These are phyloP conservation scores for Typhlomys cinereus DNA, from an alignment of 2,113 vertebrate species.

Conservation along the genomic window DNA sequence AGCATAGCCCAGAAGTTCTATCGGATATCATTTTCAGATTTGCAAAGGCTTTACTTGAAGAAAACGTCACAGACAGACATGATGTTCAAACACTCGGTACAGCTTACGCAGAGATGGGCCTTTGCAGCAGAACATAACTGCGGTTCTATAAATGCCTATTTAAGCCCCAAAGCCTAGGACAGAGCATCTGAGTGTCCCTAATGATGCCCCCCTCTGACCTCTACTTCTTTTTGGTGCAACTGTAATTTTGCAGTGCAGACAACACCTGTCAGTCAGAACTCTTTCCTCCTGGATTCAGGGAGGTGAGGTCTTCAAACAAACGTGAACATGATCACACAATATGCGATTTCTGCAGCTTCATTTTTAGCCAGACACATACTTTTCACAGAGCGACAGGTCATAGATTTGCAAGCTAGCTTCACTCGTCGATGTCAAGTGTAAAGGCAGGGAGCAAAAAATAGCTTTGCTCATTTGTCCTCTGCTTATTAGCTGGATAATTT, in stretches of 20 bases:
- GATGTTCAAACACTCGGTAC: not conserved
- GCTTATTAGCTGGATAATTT: conserved; percentile 48
- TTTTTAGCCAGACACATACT: conserved; percentile 49
- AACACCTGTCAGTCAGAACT: conserved; percentile 55
- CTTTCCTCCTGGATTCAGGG: conserved; percentile 12
- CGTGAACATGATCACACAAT: not conserved
- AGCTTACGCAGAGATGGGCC: not conserved
- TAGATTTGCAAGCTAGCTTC: conserved; percentile 28
- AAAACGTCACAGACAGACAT: not conserved
- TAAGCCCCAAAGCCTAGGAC: not conserved
- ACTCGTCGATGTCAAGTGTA: conserved; percentile 62
- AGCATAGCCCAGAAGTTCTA: not conserved
- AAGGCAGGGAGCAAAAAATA: conserved; percentile 20
- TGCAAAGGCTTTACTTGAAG: not conserved
- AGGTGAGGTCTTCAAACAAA: conserved; percentile 53
- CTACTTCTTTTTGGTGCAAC: not conserved
- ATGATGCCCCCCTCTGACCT: no score
- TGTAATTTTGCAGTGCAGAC: conserved; percentile 55
- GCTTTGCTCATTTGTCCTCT: conserved; percentile 55
- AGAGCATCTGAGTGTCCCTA: not conserved
- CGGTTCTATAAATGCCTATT: not conserved
- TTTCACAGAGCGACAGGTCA: conserved; percentile 57
- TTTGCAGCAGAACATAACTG: not conserved
- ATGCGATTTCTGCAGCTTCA: conserved; percentile 52
- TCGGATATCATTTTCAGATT: not conserved